Base-by-base conservation (phyloP, 2,113 vertebrate genomes). In the Malaclemys terrapin region DNA sequence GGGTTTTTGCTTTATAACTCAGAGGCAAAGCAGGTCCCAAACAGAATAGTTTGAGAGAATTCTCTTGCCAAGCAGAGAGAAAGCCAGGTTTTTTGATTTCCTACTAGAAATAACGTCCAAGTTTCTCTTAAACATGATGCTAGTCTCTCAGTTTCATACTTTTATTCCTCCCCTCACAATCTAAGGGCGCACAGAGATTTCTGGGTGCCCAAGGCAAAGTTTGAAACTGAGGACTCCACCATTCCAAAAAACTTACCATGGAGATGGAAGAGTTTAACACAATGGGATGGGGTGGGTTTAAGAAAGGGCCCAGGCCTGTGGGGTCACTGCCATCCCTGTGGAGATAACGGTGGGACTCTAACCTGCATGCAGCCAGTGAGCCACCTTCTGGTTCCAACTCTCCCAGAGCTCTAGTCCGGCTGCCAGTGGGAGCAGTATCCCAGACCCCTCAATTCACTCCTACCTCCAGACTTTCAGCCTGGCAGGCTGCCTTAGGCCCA, bases 61-160 rank as follows among this genome's bases (percentile, higher is more conserved):
- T 94, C 95, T 96, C 90, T 96, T 96, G 96, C 95, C 96, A 97
- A 97, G 96, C 94, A 94, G 96, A 96, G 95, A 93, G 96, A 96
- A 96, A 85, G 96, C 91, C 76, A 87, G 88, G 95, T 95, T 87
- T 94, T 59, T 14, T 12, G 97, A 96, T 96, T 97, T 96, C 95
- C 97, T 97, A 97, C 96, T 96, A 97, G 94, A 97, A 97, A 95
- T 96, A 97, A 97, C 96, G 95, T 97, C 96, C 96, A 94, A 97
- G 97, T 96, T 97, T 96, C 96, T 97, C 96, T 97, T 97, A 96
- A 96, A 97, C 93, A 92, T 97, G 96, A 94, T 96, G 96, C 96
- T 97, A 97, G 96, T 97, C 95, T 97, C 95, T 96, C 96, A 96
- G 96, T 94, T 97, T 97, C 96, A 97, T 97, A 96, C 96, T 96